Percentiles rank a stretch among this genome's conserved stretches.
phyloP scores from a whole-genome alignment of 2,113 vertebrate species.

The Calidris pygmaea region DNA sequence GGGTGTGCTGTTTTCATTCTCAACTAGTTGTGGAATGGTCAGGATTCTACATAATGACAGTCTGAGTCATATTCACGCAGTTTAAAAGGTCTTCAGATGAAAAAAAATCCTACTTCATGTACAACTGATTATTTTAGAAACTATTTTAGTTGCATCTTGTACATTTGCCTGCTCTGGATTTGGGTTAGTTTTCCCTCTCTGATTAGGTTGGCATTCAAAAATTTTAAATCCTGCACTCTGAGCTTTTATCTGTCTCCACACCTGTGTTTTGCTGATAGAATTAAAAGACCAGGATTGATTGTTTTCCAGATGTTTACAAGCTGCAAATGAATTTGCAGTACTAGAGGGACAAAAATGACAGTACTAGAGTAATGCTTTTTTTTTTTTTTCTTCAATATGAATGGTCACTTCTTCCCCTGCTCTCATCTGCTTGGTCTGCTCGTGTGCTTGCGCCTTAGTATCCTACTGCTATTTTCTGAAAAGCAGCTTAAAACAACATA shows the following conservation, averaged over 20 bases:
- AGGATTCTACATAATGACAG: not conserved
- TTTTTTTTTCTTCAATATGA: not conserved
- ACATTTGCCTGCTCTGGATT: not conserved
- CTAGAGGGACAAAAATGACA: not conserved
- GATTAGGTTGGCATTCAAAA: not conserved
- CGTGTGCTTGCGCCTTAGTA: not conserved
- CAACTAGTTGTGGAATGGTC: not conserved
- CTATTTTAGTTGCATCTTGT: not conserved
- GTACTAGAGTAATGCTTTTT: not conserved
- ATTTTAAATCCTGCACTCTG: not conserved
- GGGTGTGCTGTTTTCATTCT: slow-evolving; percentile 23
- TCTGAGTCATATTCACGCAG: not conserved
- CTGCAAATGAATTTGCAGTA: not conserved
- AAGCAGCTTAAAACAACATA: not conserved
- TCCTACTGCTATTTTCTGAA: not conserved
- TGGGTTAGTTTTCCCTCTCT: not conserved
- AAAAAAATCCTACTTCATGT: not conserved
- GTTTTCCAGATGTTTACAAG: not conserved
- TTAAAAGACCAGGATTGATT: not conserved
- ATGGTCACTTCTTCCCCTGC: not conserved
- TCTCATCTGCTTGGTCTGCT: not conserved
- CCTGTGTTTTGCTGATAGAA: not conserved
- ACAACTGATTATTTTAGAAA: not conserved
- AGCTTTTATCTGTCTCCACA: not conserved
- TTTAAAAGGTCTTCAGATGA: not conserved